phyloP scores from a whole-genome alignment of 2,797 vertebrate species.

The Semotilus atromaculatus region DNA sequence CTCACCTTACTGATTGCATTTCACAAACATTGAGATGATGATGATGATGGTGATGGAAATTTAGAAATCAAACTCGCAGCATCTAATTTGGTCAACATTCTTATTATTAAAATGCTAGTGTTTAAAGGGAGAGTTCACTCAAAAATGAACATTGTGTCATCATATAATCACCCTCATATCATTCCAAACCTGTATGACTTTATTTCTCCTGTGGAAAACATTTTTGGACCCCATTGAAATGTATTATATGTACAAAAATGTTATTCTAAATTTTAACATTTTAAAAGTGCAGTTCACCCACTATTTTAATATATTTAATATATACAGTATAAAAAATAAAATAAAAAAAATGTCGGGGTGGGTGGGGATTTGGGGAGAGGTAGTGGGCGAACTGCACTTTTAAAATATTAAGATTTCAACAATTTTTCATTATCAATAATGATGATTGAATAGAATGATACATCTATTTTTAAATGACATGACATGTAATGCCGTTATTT shows the following conservation, averaged over 20 bases:
- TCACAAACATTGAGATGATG: conserved; percentile 33
- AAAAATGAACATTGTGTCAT: too few relatives aligned
- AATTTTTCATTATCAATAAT: neutral
- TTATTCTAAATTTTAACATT: neutral
- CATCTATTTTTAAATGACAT: neutral
- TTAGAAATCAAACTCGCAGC: neutral
- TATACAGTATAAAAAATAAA: too few relatives aligned
- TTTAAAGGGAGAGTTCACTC: neutral
- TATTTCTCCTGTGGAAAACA: neutral
- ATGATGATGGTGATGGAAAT: conserved; percentile 16
- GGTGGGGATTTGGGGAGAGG: too few relatives aligned
- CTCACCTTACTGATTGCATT: conserved; percentile 63
- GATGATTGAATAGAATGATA: neutral
- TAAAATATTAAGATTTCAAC: neutral
- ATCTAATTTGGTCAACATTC: conserved; percentile 41
- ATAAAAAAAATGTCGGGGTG: too few relatives aligned
- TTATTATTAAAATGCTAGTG: neutral
- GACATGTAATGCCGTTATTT: neutral
- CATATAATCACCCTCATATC: neutral
- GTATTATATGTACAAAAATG: neutral
- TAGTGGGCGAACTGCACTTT: neutral
- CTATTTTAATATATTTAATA: too few relatives aligned
- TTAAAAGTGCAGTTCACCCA: too few relatives aligned
- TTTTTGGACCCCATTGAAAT: neutral
- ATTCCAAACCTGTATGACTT: neutral